Conservation (phyloP, 1,140 invertebrate species). For the Oryctes rhinoceros region DNA sequence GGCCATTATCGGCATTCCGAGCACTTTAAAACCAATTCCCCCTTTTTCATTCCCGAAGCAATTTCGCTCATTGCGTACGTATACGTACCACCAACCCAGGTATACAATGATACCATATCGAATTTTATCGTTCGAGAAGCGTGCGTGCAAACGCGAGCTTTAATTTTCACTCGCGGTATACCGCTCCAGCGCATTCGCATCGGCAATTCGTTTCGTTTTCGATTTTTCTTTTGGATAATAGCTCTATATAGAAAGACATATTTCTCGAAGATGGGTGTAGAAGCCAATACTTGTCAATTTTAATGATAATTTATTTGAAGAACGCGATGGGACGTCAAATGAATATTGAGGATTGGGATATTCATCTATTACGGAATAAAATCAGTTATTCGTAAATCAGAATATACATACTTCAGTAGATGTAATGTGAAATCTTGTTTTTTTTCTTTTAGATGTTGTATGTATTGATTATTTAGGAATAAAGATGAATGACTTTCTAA, state of each 20-base stretch:
- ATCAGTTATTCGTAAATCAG: too few species aligned
- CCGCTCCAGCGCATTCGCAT: neutral
- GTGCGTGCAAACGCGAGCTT: conserved; percentile 5
- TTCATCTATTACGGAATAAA: too few species aligned
- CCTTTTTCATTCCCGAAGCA: conserved; percentile 7
- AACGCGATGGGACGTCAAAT: neutral
- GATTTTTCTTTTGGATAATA: neutral
- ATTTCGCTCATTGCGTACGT: neutral
- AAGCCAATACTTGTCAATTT: neutral
- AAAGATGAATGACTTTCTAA: too few species aligned
- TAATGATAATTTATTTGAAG: neutral
- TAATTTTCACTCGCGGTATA: conserved; percentile 2
- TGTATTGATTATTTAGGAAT: too few species aligned
- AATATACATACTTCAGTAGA: too few species aligned
- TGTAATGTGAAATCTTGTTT: too few species aligned
- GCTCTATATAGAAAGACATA: neutral
- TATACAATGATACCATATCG: conserved; percentile 2
- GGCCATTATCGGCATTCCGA: conserved; percentile 7
- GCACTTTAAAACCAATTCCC: conserved; percentile 8
- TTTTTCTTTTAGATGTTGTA: too few species aligned
- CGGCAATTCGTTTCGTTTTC: conserved; percentile 9
- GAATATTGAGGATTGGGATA: too few species aligned
- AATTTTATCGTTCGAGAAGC: conserved; percentile 14
- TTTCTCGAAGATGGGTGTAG: neutral
- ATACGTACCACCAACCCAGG: neutral